Conservation (phyloP, 92 coral and sea anemone species). For the Paramuricea clavata region DNA sequence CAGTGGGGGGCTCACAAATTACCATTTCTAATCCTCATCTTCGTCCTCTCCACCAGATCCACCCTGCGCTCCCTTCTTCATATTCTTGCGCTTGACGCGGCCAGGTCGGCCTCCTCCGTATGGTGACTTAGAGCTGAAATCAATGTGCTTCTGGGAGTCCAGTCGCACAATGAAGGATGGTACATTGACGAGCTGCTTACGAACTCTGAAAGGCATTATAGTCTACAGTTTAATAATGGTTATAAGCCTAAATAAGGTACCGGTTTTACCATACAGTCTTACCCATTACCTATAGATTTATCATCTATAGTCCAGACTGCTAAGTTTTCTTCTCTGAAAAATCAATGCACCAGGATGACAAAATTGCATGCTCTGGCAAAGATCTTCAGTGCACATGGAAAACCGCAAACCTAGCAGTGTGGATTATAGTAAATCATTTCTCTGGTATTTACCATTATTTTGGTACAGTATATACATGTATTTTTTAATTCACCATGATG, state of each 20-base stretch:
- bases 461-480: too few relatives aligned
- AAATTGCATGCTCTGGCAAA: too few relatives aligned
- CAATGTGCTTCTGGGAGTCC: slow-evolving; percentile 99
- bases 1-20: too few relatives aligned
- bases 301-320: too few relatives aligned
- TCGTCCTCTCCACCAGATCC: slow-evolving; percentile 95
- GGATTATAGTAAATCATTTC: not conserved
- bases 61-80: slow-evolving; percentile 91
- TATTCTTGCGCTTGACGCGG: slow-evolving; percentile 99
- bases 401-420: too few relatives aligned
- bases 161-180: slow-evolving; percentile 96
- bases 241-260: not conserved
- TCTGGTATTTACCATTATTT: too few relatives aligned
- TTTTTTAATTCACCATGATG: not conserved
- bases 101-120: slow-evolving; percentile 99
- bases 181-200: slow-evolving; percentile 99
- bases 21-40: slow-evolving; percentile 87
- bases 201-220: slow-evolving; percentile 71
- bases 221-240: not conserved
- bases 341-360: too few relatives aligned
- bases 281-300: too few relatives aligned
- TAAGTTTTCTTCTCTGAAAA: too few relatives aligned
- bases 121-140: slow-evolving; percentile 97
- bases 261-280: too few relatives aligned
- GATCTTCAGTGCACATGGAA: too few relatives aligned